Percentiles rank a stretch among this genome's conserved stretches.
These are phyloP conservation scores for Ianthella basta DNA, from an alignment of 37 sponge, comb jelly and placozoan genomes.

Conservation along the genomic window DNA sequence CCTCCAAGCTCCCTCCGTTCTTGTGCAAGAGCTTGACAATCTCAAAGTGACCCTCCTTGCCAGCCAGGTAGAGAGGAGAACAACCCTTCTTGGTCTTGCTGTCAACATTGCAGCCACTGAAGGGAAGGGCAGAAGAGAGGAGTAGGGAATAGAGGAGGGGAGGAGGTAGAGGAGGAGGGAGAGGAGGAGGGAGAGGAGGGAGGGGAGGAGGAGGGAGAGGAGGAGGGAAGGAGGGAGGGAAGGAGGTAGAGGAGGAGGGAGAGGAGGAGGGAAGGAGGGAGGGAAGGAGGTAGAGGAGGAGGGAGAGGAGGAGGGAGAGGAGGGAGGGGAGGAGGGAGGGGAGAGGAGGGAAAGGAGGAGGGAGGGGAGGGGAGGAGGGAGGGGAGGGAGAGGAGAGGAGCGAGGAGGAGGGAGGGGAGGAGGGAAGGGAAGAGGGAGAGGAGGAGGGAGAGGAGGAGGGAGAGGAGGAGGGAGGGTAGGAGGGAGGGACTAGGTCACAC, in stretches of 20 bases:
- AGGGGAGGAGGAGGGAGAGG: background rate
- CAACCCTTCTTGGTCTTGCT: constrained; percentile 96
- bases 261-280: background rate
- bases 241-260: background rate
- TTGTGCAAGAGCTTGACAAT: constrained; percentile 78
- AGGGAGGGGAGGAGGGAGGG: background rate
- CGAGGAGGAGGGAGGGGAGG: background rate
- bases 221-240: background rate
- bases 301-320: background rate
- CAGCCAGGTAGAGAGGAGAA: constrained; percentile 94
- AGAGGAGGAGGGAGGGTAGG: too few species aligned
- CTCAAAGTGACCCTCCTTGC: constrained; percentile 87
- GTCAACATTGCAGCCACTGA: constrained; percentile 85
- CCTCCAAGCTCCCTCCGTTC: constrained; percentile 67
- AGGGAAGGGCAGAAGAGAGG: background rate
- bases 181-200: background rate
- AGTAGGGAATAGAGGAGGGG: background rate
- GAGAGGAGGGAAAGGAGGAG: background rate
- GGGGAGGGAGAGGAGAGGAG: background rate
- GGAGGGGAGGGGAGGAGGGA: background rate
- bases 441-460: constrained; percentile 1
- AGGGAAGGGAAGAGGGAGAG: background rate
- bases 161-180: background rate
- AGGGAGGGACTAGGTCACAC: background rate
- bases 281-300: background rate